phyloP scores from a whole-genome alignment of 2,113 vertebrate species.

The Gorsachius goisagi region DNA sequence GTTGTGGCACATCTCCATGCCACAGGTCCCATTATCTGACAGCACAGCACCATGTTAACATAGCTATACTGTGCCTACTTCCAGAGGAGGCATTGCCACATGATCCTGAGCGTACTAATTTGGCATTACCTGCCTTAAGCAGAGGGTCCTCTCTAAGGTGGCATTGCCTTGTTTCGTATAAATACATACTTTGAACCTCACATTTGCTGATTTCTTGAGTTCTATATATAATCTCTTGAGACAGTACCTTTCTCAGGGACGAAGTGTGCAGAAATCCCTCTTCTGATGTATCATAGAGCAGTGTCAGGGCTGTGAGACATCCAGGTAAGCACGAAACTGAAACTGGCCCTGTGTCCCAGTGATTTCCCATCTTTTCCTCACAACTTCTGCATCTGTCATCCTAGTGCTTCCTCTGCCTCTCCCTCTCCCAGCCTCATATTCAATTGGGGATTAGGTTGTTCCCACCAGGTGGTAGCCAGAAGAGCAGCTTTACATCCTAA shows the following conservation, averaged over 20 bases:
- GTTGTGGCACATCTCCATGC: not conserved
- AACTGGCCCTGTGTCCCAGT: not conserved
- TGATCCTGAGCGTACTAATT: not conserved
- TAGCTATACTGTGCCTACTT: not conserved
- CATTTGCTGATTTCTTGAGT: not conserved
- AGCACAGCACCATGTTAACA: not conserved
- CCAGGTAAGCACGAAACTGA: not conserved
- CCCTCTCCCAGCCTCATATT: not conserved
- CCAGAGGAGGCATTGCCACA: not conserved
- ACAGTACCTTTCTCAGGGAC: fast-evolving
- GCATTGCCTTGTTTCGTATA: not conserved
- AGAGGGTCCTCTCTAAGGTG: not conserved
- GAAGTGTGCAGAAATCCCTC: not conserved
- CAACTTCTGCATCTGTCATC: not conserved
- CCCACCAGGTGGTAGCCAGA: not conserved
- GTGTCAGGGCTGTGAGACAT: not conserved
- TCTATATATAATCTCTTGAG: not conserved
- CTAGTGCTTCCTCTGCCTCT: not conserved
- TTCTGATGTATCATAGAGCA: not conserved
- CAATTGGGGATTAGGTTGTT: not conserved
- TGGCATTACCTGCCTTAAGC: not conserved
- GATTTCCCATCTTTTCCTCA: not conserved
- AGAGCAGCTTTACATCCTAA: not conserved
- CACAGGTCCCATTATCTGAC: not conserved
- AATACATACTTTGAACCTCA: not conserved